Conservation (phyloP, 2,113 vertebrate genomes). For the Zapornia atra region DNA sequence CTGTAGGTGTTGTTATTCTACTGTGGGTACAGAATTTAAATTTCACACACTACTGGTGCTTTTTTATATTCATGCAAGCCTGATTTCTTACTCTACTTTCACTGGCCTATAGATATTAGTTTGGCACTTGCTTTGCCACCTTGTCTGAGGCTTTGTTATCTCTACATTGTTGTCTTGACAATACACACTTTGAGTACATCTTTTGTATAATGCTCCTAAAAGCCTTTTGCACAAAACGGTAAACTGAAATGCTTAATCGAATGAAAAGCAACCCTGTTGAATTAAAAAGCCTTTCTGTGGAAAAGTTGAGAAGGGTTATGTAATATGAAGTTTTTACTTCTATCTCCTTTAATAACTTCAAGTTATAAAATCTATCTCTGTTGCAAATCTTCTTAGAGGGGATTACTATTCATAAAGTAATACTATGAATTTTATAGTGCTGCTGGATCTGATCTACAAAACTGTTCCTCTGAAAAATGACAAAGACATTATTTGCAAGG, state of each 20-base stretch:
- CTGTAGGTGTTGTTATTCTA: neutral
- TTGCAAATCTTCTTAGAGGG: neutral
- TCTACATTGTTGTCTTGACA: neutral
- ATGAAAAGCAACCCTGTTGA: neutral
- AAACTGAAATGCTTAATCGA: neutral
- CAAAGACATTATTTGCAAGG: neutral
- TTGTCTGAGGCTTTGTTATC: neutral
- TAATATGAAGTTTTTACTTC: neutral
- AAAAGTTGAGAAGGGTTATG: neutral
- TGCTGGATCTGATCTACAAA: neutral
- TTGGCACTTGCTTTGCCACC: neutral
- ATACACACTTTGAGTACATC: neutral
- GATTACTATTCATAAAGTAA: neutral
- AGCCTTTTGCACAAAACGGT: neutral
- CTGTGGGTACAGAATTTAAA: neutral
- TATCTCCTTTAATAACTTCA: neutral
- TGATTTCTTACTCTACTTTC: neutral
- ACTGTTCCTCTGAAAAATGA: neutral
- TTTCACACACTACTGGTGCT: fast-evolving
- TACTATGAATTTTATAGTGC: neutral
- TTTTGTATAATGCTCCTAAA: neutral
- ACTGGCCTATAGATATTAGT: neutral
- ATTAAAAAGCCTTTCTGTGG: neutral
- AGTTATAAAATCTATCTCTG: neutral
- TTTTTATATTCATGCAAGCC: neutral